Base-by-base conservation (phyloP, 2,113 vertebrate species). In the Ibidorhyncha struthersii region DNA sequence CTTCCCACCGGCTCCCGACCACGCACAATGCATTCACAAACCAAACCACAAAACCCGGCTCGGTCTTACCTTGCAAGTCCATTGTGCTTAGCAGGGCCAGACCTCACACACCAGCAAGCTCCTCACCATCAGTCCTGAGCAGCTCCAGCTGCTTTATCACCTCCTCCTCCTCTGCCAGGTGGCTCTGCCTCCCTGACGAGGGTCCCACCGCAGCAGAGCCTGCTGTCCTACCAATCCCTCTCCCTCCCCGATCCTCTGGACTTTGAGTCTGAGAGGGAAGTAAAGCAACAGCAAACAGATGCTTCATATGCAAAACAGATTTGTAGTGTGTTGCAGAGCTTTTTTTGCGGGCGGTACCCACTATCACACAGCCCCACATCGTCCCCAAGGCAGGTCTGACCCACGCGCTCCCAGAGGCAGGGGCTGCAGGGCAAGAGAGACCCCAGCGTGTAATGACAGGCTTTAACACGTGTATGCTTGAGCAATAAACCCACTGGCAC, bases 81-180 rank as follows among this genome's bases (percentile, higher is more conserved):
- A 1, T 45, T 13, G 36, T 7, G 16, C 69, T 97, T 32, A 0
- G 21, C 30, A 91, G 6, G 22, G 8, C 12, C 65, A 50, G n/a
- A 50, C 21, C 70, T 74, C 32, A 0, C n/a, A 17, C 11, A 21
- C 38, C 81, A 58, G 34, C 61, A 85, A 4, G 6, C 38, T 94
- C 47, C 88, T 95, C 15, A 2, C 50, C 80, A 73, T 56, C 83
- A 86, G 36, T 81, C 73, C 74, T 36, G 52, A 82, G 66, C 74
- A 76, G 82, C 85, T 79, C 74, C 94, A 95, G 74, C 65, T 92
- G 78, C 90, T 93, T 96, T 96, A 92, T 97, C 73, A 90, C 69
- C 92, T 86, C 81, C 81, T 89, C 20, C 82, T 63, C 21, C 29
- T 49, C 84, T 82, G 61, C 82, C 88, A 95, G 88, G 92, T 88